Evolutionary conservation across 2,888 invertebrate genomes (phyloP).

Genomic region (Sinopyrophorus schimmeli): DNA sequence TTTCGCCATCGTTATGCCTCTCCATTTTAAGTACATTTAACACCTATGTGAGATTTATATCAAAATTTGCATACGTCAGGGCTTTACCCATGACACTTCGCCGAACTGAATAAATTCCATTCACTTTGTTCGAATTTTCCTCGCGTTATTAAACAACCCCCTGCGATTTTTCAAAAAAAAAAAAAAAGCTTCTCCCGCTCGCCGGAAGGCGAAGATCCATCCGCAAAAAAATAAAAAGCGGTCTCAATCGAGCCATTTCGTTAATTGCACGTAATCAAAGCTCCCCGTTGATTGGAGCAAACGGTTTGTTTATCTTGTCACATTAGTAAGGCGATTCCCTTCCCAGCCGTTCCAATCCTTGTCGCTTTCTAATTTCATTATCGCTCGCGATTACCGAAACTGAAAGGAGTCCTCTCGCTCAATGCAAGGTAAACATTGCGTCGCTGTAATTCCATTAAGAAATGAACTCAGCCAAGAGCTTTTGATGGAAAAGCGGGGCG

Average conservation of each 20-base stretch:
- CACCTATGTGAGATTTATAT: conserved; percentile 25
- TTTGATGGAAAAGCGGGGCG: conserved; percentile 46
- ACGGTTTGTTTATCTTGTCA: conserved; percentile 47
- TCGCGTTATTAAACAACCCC: not conserved
- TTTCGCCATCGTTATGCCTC: conserved; percentile 25
- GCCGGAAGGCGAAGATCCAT: no score
- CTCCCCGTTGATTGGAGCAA: conserved; percentile 50
- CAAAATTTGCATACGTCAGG: conserved; percentile 29
- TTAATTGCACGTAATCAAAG: conserved; percentile 53
- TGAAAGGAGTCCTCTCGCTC: conserved; percentile 37
- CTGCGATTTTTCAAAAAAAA: no score
- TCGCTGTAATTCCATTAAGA: conserved; percentile 55
- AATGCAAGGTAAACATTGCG: conserved; percentile 48
- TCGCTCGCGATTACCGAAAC: conserved; percentile 33
- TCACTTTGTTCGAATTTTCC: conserved; percentile 20
- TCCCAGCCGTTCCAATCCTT: conserved; percentile 15
- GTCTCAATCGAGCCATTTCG: conserved; percentile 45
- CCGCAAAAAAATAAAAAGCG: no score
- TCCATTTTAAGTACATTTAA: conserved; percentile 25
- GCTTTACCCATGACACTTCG: conserved; percentile 20
- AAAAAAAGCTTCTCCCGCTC: no score
- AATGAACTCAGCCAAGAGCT: conserved; percentile 54
- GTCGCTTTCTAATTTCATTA: conserved; percentile 31
- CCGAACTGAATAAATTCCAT: conserved; percentile 17
- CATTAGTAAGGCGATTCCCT: conserved; percentile 33